A percentile compares a stretch with the other conserved stretches of the same genome.
These are phyloP conservation scores for Cabera pusaria DNA, from an alignment of 2,888 invertebrate genomes.

Conservation along the genomic window DNA sequence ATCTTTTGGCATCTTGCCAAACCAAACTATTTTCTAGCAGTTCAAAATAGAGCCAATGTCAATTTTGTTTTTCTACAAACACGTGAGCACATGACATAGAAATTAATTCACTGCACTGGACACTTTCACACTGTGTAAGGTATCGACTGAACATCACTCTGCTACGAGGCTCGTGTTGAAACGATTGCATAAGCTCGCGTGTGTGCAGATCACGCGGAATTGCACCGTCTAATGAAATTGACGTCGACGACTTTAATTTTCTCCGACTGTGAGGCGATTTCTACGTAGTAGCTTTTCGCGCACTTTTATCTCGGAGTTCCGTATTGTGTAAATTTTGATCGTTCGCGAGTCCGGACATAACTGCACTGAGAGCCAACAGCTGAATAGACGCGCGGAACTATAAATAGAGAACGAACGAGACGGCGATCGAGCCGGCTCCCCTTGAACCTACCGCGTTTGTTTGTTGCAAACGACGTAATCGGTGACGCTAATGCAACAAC, in stretches of 20 bases:
- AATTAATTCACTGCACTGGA: slow-evolving; percentile 41
- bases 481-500: slow-evolving; percentile 70
- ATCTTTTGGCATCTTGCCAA: slow-evolving; percentile 66
- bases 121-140: slow-evolving; percentile 59
- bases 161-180: slow-evolving; percentile 58
- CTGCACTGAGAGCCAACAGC: slow-evolving; percentile 76
- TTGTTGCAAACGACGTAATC: slow-evolving; percentile 65
- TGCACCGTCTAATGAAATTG: slow-evolving; percentile 64
- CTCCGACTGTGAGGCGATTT: slow-evolving; percentile 37
- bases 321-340: slow-evolving; percentile 58
- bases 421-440: slow-evolving; percentile 74
- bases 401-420: slow-evolving; percentile 78
- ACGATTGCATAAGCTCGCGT: slow-evolving; percentile 67
- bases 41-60: slow-evolving; percentile 79
- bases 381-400: slow-evolving; percentile 76
- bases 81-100: slow-evolving; percentile 36
- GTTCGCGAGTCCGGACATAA: slow-evolving; percentile 77
- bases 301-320: slow-evolving; percentile 48
- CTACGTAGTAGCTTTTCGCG: slow-evolving; percentile 33
- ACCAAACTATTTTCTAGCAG: slow-evolving; percentile 62
- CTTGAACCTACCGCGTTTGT: slow-evolving; percentile 74
- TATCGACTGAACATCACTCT: slow-evolving; percentile 64
- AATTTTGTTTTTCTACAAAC: slow-evolving; percentile 70
- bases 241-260: slow-evolving; percentile 56
- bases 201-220: slow-evolving; percentile 61